phyloP scores from a whole-genome alignment of 2,113 vertebrate genomes.

The Aepyceros melampus region DNA sequence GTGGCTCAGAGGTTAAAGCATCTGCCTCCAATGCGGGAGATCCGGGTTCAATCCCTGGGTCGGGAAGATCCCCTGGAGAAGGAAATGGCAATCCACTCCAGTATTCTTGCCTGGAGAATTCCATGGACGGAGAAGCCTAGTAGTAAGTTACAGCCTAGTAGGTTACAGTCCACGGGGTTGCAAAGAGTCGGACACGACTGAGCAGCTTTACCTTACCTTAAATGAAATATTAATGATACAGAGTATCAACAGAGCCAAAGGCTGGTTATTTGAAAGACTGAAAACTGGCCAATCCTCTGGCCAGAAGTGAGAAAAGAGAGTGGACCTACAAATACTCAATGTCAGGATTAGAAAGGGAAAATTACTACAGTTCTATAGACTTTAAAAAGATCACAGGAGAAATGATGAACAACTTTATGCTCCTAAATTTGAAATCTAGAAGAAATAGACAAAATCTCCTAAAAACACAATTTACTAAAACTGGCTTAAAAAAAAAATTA shows the following conservation, averaged over 20 bases:
- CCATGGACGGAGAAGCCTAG: no score
- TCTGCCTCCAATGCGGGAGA: no score
- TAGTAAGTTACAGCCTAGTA: no score
- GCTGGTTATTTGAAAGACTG: neutral
- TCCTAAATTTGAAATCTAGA: neutral
- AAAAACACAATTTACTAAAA: neutral
- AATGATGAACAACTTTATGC: neutral
- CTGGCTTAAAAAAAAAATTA: neutral
- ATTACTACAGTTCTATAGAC: neutral
- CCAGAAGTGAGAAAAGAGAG: neutral
- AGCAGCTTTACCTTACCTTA: no score
- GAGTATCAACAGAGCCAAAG: neutral
- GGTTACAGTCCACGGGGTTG: no score
- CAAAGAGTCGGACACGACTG: no score
- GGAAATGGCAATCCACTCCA: no score
- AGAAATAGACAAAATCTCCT: neutral
- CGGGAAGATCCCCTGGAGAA: no score
- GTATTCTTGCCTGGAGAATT: no score
- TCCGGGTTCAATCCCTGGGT: no score
- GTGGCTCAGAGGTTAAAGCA: no score
- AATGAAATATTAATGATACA: neutral
- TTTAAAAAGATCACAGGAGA: neutral
- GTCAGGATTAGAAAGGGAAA: no score
- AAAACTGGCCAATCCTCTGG: neutral
- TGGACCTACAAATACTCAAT: neutral